Evolutionary conservation across 2,797 vertebrate species (phyloP), one percentile per base, ranked within the genome.

Genomic region (Acestrorhynchus altus): DNA sequence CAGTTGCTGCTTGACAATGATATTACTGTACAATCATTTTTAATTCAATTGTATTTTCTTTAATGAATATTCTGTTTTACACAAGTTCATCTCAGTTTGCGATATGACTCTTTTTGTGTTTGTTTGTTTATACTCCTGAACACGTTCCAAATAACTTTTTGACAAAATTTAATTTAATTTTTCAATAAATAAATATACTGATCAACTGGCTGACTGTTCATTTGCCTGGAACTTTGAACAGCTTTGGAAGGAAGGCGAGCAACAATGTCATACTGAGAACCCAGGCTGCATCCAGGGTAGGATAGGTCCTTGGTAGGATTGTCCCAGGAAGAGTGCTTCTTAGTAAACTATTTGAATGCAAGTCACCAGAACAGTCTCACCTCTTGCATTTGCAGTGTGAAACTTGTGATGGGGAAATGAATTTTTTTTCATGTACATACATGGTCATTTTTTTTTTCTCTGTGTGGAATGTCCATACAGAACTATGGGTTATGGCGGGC

Each of bases 171-270:
- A 75, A 89, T 87, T 88, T 89, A 85, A 90, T 87, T 89, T 74
- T 89, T 87, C 79, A 76, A 86, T 83, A 80, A 89, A 88, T 84
- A 89, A 88, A 88, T 87, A 65, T 86, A 88, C 88, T 75, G 74
- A 85, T 63, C 31, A 46, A 31, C 22, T 63, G 39, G 18, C 31
- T 15, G 6, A 76, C 42, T 76, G 31, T 31, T 72, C 44, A 18
- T 52, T 46, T 81, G 39, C 76, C 5, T 81, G 8, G 56, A 28
- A 60, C 9, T 15, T 39, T 9, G 6, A 61, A 68, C 6, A 56
- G 18, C 24, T 1, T 0, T 7, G 16, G n/a, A 47, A n/a, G 35
- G 28, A 22, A 47, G 22, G 16, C 20, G 60, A 16, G 20, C 20
- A 40, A 56, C 42, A 47, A 16, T 1, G 2, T 66, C 22, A 16